Percentiles rank a stretch among this genome's conserved stretches.
Conservation (phyloP, 2,113 vertebrate species). For the Scortum barcoo region DNA sequence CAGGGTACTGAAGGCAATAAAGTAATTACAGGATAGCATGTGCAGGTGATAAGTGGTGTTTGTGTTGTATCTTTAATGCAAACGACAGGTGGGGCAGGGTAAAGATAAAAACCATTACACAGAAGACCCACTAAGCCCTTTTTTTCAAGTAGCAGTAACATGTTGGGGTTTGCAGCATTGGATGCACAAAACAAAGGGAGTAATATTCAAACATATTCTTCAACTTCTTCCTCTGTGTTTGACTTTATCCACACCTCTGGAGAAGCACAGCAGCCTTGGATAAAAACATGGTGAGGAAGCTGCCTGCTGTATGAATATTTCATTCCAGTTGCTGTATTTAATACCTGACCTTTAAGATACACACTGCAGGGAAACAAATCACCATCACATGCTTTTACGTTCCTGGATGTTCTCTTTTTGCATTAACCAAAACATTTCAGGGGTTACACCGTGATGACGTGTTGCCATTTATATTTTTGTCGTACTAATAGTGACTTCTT, state of each 20-base stretch:
- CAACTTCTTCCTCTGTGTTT: neutral
- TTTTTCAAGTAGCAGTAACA: neutral
- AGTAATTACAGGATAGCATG: neutral
- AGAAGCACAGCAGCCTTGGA: neutral
- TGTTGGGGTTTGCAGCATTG: neutral
- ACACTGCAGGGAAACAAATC: neutral
- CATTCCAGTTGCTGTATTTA: slow-evolving; percentile 6
- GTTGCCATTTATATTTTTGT: neutral
- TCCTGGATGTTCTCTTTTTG: neutral
- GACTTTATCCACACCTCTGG: neutral
- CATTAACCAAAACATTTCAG: neutral
- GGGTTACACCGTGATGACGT: neutral
- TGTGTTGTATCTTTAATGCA: neutral
- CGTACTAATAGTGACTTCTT: neutral
- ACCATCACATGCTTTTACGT: neutral
- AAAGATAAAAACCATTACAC: neutral
- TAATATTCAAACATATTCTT: neutral
- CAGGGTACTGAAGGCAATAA: neutral
- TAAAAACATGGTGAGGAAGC: neutral
- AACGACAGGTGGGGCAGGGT: neutral
- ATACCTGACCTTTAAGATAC: slow-evolving; percentile 47
- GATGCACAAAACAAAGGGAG: neutral
- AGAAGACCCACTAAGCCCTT: neutral
- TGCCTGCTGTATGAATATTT: slow-evolving; percentile 34
- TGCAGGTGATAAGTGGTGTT: slow-evolving; percentile 1